These are phyloP conservation scores for Eilema caniola DNA, from an alignment of 2,888 invertebrate species.

Conservation along the genomic window DNA sequence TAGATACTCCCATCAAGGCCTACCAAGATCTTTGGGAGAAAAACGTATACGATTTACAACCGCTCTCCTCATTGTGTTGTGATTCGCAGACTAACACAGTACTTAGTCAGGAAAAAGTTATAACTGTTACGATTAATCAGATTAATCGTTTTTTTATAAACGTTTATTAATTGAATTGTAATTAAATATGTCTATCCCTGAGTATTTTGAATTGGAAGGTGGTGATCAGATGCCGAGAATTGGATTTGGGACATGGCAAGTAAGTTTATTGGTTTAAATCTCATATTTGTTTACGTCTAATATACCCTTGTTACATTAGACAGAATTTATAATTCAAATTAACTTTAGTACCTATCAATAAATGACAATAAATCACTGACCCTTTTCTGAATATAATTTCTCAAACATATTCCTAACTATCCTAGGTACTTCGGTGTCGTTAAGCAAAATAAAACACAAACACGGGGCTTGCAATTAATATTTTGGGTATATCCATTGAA, in stretches of 20 bases:
- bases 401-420: too few relatives aligned
- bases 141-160: not conserved
- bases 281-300: not conserved
- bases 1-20: constrained; percentile 18
- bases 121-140: not conserved
- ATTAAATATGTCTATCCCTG: constrained; percentile 63
- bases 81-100: constrained; percentile 45
- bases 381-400: too few relatives aligned
- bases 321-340: not conserved
- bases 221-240: constrained; percentile 90
- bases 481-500: too few relatives aligned
- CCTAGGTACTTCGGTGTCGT: too few relatives aligned
- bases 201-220: constrained; percentile 71
- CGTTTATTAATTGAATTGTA: not conserved
- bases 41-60: not conserved
- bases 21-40: not conserved
- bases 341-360: too few relatives aligned
- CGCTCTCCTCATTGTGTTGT: constrained; percentile 54
- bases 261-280: constrained; percentile 69
- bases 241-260: constrained; percentile 94
- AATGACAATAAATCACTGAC: too few relatives aligned
- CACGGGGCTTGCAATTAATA: too few relatives aligned
- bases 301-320: not conserved
- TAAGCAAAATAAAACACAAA: too few relatives aligned
- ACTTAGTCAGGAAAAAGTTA: constrained; percentile 22